Percentiles rank a stretch among this genome's conserved stretches.
Conservation (phyloP, 2,888 invertebrate genomes). For the Buathra laborator region DNA sequence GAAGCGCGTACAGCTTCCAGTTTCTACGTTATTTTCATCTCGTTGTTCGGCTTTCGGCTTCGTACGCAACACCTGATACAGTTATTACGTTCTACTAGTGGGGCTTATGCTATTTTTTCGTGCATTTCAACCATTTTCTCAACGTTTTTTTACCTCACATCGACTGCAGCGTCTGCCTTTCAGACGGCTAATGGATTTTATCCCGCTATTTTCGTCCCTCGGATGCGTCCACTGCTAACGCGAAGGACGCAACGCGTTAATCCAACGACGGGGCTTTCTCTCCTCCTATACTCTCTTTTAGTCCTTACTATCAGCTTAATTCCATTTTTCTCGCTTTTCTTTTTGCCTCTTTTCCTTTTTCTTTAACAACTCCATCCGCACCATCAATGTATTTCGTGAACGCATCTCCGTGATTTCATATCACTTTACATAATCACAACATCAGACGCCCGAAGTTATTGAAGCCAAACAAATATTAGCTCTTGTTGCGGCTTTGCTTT, state of each 20-base stretch:
- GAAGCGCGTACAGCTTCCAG: conserved; percentile 19
- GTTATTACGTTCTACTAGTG: conserved; percentile 77
- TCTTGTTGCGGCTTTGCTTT: conserved; percentile 4
- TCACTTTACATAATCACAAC: neutral
- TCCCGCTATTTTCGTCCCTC: conserved; percentile 45
- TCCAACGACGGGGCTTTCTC: conserved; percentile 26
- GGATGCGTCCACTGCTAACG: conserved; percentile 28
- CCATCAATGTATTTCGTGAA: neutral
- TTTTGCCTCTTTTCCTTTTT: neutral
- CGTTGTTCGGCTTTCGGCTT: neutral
- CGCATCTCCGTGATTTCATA: conserved; percentile 2
- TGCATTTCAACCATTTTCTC: conserved; percentile 75
- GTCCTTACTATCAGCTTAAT: neutral
- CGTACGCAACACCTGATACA: conserved; percentile 60
- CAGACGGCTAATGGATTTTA: conserved; percentile 62
- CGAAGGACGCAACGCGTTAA: conserved; percentile 19
- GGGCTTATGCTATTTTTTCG: conserved; percentile 78
- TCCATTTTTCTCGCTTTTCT: neutral
- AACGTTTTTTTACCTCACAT: conserved; percentile 37
- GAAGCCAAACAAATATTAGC: neutral
- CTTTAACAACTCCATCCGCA: neutral
- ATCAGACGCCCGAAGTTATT: neutral
- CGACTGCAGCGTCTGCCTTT: conserved; percentile 35
- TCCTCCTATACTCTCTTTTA: conserved; percentile 45
- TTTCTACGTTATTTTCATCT: conserved; percentile 1